Base-by-base conservation (phyloP, 2,888 invertebrate species). In the Hyposoter dolosus region DNA sequence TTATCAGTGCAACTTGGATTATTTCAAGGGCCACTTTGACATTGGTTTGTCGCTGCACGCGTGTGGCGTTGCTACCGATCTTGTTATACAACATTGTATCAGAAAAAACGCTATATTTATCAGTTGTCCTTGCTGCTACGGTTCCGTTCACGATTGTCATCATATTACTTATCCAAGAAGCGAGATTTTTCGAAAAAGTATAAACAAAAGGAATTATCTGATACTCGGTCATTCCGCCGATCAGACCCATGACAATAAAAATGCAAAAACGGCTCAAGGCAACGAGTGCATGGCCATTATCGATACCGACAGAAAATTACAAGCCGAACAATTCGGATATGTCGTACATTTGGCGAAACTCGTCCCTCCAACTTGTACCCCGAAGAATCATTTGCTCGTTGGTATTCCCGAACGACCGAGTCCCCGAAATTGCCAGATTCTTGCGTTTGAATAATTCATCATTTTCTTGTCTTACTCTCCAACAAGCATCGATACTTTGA, bases 111-210 rank as follows among this genome's bases (percentile, higher is more conserved):
- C 99, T 0, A 96, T 97, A 88, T 98, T 99, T 95, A 97, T 98
- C 0, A 95, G 98, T 77, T 98, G 98, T 91, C 99, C 99, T 0
- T 99, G 99, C 93, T 99, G 99, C 93, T 99, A 99, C 94, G 99
- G 99, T 1, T 97, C 97, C 3, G 95, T 99, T 17, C 97, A 97
- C 93, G 95, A 96, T 86, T 98, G 98, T 90, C 96, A 98, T 89
- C 96, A 97, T 89, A 95, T 99, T 69, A 95, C 95, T 0, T 99
- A 98, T 94, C 99, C 99, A 0, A 95, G 98, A 88, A 99, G 98
- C 93, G 92, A 93, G n/a, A 93, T 93, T 60, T 96, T 96, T 90
- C 94, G 94, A 35, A 89, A 92, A 60, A 92, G 95, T 3, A 93
- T 95, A 2, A 85, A 90, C 63, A 92, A 88, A 66, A 95, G 96